Evolutionary conservation across 2,797 vertebrate species (phyloP), one percentile per base, ranked within the genome.

Genomic region (Gallinago solitaria): DNA sequence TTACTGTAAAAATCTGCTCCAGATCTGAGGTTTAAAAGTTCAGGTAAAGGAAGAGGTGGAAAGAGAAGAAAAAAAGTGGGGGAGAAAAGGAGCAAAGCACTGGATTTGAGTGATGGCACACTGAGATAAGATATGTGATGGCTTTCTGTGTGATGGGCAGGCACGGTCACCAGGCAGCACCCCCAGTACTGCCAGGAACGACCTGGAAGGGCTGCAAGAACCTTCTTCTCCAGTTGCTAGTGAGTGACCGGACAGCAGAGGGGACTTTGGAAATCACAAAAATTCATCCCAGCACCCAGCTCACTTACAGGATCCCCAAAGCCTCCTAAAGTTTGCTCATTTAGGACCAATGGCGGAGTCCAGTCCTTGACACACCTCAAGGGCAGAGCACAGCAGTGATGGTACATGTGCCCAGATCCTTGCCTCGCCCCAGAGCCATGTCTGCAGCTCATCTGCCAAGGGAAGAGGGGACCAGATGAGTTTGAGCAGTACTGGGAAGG

Each of bases 1-100:
- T 96, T 97, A 95, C 94, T 94, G 90, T 75, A 95, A 96, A 96
- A 97, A 96, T n/a, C 89, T 78, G 70, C 80, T 81, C 68, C 85
- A 89, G 94, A 39, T 20, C 0, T 14, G 32, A 80, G 81, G 91
- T 95, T 96, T 92, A 88, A 94, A 94, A 95, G 92, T 94, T 95
- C 80, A 91, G 80, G 59, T 67, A 70, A 92, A 94, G 83, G 71
- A 96, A 94, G 83, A 95, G 71, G 59, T 79, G 47, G 57, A 78
- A 92, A 15, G 18, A n/a, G 68, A 68, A 73, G 68, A 59, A 87
- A 79, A 82, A 82, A 41, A 30, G n/a, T 5, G 4, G 43, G 18
- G 9, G 12, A 71, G 39, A 68, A 73, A 27, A 90, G 33, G 39
- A 73, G 35, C 0, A 1, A 88, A 82, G 37, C 2, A 0, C 76